These are phyloP conservation scores for Sitobion miscanthi DNA, from an alignment of 1,140 invertebrate genomes.

Conservation along the genomic window DNA sequence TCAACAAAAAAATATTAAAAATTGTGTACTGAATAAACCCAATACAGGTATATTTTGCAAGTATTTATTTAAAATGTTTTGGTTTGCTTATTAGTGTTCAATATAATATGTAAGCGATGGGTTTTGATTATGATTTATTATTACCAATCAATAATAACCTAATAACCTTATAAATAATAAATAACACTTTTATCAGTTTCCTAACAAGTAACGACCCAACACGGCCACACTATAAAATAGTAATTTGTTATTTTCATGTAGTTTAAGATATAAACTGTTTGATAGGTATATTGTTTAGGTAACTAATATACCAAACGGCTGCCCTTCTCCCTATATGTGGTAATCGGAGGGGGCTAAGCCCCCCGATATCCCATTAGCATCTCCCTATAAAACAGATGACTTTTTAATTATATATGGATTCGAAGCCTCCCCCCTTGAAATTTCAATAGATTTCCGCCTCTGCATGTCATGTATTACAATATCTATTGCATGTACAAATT, in stretches of 20 bases:
- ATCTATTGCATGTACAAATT: neutral
- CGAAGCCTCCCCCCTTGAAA: too few relatives aligned
- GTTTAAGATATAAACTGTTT: neutral
- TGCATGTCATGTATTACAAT: neutral
- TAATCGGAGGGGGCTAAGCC: too few relatives aligned
- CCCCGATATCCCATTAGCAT: too few relatives aligned
- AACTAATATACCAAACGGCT: neutral
- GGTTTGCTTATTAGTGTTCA: neutral
- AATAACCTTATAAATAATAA: neutral
- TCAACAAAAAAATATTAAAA: neutral
- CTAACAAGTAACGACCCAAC: too few relatives aligned
- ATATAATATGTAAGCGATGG: neutral
- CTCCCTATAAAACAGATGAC: too few relatives aligned
- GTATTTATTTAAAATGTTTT: neutral
- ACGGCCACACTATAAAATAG: neutral
- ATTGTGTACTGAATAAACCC: neutral
- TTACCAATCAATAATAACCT: neutral
- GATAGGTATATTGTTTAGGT: too few relatives aligned
- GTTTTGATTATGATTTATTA: neutral
- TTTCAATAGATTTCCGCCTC: too few relatives aligned
- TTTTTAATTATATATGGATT: too few relatives aligned
- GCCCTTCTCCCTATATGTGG: too few relatives aligned
- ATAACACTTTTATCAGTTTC: neutral
- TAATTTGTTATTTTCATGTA: neutral
- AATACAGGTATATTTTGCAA: neutral